phyloP scores from a whole-genome alignment of 2,113 vertebrate species.

The Caranx melampygus region DNA sequence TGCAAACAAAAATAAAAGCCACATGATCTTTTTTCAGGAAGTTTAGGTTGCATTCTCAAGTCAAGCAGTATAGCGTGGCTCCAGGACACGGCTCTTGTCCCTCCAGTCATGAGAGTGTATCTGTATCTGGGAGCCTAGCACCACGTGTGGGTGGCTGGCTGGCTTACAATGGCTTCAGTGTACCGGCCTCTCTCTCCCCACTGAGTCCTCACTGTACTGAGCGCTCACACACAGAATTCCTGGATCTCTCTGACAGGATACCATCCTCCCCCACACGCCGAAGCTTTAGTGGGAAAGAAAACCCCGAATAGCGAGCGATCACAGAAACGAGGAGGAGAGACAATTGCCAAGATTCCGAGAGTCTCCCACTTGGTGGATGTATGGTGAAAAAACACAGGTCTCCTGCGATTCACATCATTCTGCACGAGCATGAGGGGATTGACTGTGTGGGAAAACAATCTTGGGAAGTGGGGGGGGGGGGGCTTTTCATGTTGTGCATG shows the following conservation, averaged over 20 bases:
- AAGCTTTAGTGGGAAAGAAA: conserved; percentile 55
- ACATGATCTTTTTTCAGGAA: neutral
- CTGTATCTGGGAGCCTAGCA: conserved; percentile 55
- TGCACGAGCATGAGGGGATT: conserved; percentile 31
- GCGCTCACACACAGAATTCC: conserved; percentile 57
- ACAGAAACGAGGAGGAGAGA: conserved; percentile 21
- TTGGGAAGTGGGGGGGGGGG: conserved; percentile 43
- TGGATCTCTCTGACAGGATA: conserved; percentile 60
- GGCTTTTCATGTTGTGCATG: conserved; percentile 38
- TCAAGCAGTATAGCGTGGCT: neutral
- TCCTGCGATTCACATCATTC: conserved; percentile 55
- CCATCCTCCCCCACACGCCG: conserved; percentile 45
- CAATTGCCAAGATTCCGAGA: conserved; percentile 53
- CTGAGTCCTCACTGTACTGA: conserved; percentile 64
- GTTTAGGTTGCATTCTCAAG: neutral
- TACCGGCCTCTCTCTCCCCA: conserved; percentile 65
- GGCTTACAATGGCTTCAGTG: conserved; percentile 79
- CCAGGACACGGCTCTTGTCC: conserved; percentile 28
- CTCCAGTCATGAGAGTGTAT: conserved; percentile 41
- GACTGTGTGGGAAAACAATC: conserved; percentile 73
- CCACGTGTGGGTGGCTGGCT: conserved; percentile 69
- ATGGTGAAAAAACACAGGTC: conserved; percentile 25
- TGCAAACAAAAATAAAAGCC: neutral
- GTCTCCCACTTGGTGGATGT: conserved; percentile 35
- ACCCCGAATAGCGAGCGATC: conserved; percentile 22